A percentile compares a stretch with the other conserved stretches of the same genome.
Evolutionary conservation across 2,888 invertebrate genomes (phyloP).

Genomic region (Himalopsyche japonica): DNA sequence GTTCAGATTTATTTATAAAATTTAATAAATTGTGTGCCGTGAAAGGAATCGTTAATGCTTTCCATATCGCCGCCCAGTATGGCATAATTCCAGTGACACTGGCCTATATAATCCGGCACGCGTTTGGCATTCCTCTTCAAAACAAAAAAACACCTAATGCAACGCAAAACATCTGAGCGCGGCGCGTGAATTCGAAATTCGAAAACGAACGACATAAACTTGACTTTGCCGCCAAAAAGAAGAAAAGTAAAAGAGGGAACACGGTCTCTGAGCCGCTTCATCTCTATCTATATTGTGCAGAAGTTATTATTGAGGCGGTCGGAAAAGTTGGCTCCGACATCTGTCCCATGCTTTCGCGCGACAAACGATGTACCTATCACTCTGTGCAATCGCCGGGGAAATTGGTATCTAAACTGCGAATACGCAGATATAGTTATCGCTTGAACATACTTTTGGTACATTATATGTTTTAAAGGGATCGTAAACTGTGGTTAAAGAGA

Average conservation of each 20-base stretch:
- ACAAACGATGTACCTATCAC: not conserved
- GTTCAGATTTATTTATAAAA: no score
- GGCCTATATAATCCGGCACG: not conserved
- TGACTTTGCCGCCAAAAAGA: constrained; percentile 36
- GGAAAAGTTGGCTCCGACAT: not conserved
- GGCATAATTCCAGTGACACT: constrained; percentile 1
- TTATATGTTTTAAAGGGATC: not conserved
- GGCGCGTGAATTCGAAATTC: not conserved
- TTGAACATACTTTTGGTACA: not conserved
- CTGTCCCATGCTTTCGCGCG: not conserved
- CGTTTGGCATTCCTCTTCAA: not conserved
- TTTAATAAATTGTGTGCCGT: no score
- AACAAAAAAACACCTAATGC: not conserved
- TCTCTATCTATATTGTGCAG: not conserved
- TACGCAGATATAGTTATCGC: not conserved
- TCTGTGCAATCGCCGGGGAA: not conserved
- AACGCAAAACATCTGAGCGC: not conserved
- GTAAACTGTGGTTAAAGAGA: not conserved
- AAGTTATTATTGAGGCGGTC: not conserved
- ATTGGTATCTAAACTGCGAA: not conserved
- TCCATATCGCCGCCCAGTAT: not conserved
- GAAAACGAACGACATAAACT: constrained; percentile 25
- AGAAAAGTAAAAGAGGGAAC: constrained; percentile 1
- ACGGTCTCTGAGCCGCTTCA: not conserved
- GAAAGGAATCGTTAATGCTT: no score